A percentile compares a stretch with the other conserved stretches of the same genome.
Conservation (phyloP, 2,113 vertebrate species). For the Amblyopsis rosae region DNA sequence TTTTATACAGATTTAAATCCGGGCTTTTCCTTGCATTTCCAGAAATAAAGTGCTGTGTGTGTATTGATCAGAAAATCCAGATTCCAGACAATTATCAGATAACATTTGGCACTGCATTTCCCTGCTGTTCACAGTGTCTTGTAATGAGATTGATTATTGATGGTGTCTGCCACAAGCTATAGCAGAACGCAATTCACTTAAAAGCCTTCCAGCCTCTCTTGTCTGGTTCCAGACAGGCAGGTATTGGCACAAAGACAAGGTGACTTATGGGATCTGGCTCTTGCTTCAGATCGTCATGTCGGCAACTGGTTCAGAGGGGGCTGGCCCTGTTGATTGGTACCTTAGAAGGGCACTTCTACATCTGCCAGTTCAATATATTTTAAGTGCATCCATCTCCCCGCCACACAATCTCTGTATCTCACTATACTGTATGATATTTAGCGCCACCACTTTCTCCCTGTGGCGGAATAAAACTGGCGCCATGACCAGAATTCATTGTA, state of each 20-base stretch:
- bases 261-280: neutral
- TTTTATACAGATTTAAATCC: neutral
- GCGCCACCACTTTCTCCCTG: neutral
- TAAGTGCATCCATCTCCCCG: neutral
- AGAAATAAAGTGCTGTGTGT: neutral
- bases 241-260: neutral
- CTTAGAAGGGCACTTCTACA: neutral
- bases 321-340: neutral
- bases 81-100: neutral
- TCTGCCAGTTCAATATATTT: neutral
- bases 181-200: constrained; percentile 15
- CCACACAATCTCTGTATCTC: neutral
- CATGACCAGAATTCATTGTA: too few species aligned
- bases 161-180: neutral
- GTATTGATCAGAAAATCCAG: constrained; percentile 25
- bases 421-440: neutral
- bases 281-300: neutral
- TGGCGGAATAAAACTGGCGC: neutral
- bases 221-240: neutral
- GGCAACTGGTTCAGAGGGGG: constrained; percentile 3
- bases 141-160: constrained; percentile 18
- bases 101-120: neutral
- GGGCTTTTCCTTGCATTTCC: neutral
- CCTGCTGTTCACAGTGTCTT: constrained; percentile 19
- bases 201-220: neutral